A percentile compares a stretch with the other conserved stretches of the same genome.
phyloP scores from a whole-genome alignment of 2,888 invertebrate species.

The Priocnemis perturbator region DNA sequence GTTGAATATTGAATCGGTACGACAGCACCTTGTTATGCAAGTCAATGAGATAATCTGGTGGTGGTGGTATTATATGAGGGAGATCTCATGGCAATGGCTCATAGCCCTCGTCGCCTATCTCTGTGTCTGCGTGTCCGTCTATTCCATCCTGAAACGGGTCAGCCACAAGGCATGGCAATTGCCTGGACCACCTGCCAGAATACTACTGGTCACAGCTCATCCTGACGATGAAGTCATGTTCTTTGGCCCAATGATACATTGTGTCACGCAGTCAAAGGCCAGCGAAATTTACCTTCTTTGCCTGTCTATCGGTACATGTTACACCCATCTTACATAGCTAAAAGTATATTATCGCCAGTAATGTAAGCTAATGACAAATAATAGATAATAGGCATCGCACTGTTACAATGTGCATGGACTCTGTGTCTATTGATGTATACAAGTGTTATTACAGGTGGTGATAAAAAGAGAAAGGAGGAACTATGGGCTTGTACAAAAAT shows the following conservation, averaged over 20 bases:
- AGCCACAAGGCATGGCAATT: constrained; percentile 70
- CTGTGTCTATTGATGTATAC: constrained; percentile 20
- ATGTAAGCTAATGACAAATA: neutral
- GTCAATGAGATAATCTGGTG: constrained; percentile 64
- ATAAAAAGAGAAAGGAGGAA: constrained; percentile 82
- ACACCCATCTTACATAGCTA: neutral
- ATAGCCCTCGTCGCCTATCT: constrained; percentile 67
- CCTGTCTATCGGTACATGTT: constrained; percentile 84
- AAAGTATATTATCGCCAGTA: neutral
- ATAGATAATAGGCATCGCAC: no score
- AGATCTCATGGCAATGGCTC: constrained; percentile 69
- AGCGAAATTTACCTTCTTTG: constrained; percentile 88
- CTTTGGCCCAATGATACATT: constrained; percentile 92
- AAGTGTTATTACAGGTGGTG: constrained; percentile 65
- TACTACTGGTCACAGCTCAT: constrained; percentile 93
- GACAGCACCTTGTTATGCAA: constrained; percentile 57
- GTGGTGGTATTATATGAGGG: constrained; percentile 70
- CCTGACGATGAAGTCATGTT: constrained; percentile 99
- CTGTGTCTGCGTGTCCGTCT: constrained; percentile 67
- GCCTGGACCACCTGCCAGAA: constrained; percentile 76
- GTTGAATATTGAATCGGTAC: constrained; percentile 48
- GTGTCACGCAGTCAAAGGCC: constrained; percentile 80
- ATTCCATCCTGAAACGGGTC: constrained; percentile 65
- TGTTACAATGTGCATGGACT: neutral
- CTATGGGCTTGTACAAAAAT: constrained; percentile 87